Evolutionary conservation across 2,888 invertebrate genomes (phyloP).

Genomic region (Marronus borbonicus): DNA sequence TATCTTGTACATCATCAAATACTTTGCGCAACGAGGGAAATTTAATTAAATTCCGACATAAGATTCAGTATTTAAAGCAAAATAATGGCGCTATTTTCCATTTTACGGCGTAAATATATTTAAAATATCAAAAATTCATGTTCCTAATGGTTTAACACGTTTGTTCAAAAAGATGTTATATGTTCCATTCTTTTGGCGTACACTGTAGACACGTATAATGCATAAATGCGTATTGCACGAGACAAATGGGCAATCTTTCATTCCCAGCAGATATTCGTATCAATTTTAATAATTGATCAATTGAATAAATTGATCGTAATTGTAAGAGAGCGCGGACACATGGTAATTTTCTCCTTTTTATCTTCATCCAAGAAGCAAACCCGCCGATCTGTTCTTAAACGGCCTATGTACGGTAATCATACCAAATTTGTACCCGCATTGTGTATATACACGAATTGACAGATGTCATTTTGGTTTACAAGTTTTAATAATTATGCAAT

Average conservation of each 20-base stretch:
- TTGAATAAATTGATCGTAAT: constrained; percentile 48
- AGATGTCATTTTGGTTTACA: constrained; percentile 33
- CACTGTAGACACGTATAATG: background rate
- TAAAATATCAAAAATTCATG: too few relatives aligned
- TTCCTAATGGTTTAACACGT: too few relatives aligned
- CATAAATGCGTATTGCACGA: background rate
- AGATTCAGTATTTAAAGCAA: too few relatives aligned
- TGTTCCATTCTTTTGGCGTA: background rate
- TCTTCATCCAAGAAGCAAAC: background rate
- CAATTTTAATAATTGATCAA: constrained; percentile 45
- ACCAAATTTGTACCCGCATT: constrained; percentile 34
- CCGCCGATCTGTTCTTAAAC: background rate
- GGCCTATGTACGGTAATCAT: background rate
- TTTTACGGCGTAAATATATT: too few relatives aligned
- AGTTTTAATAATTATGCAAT: constrained; percentile 42
- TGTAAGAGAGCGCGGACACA: background rate
- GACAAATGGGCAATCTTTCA: too few relatives aligned
- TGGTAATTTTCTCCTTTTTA: background rate
- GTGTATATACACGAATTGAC: constrained; percentile 17
- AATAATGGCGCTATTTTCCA: too few relatives aligned
- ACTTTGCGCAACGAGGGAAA: too few relatives aligned
- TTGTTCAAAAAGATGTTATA: too few relatives aligned
- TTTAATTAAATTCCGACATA: too few relatives aligned
- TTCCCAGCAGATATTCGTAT: constrained; percentile 2
- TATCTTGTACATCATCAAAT: too few relatives aligned